Percentiles rank a stretch among this genome's conserved stretches.
phyloP scores from a whole-genome alignment of 2,888 invertebrate genomes.

The Lutraria lutraria region DNA sequence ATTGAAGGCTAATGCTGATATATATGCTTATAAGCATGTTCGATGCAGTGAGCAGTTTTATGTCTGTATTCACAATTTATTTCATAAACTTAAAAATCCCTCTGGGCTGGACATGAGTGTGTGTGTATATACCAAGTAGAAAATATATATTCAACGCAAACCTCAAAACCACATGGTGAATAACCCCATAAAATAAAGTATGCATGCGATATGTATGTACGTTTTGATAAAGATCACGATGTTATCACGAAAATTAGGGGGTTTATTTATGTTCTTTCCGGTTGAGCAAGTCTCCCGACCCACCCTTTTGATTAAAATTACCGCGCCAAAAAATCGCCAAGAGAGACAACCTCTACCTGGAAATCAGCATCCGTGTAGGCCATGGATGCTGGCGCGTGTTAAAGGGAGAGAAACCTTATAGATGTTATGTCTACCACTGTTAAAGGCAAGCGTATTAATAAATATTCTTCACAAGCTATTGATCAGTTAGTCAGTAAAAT shows the following conservation, averaged over 20 bases:
- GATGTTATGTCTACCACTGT: neutral
- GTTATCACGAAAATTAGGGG: slow-evolving; percentile 5
- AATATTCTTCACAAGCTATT: too few species aligned
- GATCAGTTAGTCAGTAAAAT: too few species aligned
- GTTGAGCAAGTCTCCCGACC: neutral
- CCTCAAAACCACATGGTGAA: slow-evolving; percentile 1
- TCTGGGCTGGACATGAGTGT: neutral
- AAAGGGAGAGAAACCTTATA: slow-evolving; percentile 7
- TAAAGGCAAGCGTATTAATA: too few species aligned
- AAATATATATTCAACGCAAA: neutral
- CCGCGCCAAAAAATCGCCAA: neutral
- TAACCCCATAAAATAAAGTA: neutral
- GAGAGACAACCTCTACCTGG: neutral
- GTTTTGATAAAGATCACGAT: slow-evolving; percentile 3
- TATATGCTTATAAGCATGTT: neutral
- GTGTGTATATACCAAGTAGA: neutral
- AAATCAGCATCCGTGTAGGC: neutral
- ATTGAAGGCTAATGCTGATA: neutral
- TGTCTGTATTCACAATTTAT: neutral
- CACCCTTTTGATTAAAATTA: neutral
- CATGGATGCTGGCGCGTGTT: neutral
- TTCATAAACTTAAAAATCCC: neutral
- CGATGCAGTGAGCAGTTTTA: neutral
- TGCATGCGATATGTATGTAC: slow-evolving; percentile 8
- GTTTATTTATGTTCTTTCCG: neutral